Percentiles rank a stretch among this genome's conserved stretches.
Evolutionary conservation across 2,888 invertebrate species (phyloP).

Genomic region (Andricus quercusramuli): DNA sequence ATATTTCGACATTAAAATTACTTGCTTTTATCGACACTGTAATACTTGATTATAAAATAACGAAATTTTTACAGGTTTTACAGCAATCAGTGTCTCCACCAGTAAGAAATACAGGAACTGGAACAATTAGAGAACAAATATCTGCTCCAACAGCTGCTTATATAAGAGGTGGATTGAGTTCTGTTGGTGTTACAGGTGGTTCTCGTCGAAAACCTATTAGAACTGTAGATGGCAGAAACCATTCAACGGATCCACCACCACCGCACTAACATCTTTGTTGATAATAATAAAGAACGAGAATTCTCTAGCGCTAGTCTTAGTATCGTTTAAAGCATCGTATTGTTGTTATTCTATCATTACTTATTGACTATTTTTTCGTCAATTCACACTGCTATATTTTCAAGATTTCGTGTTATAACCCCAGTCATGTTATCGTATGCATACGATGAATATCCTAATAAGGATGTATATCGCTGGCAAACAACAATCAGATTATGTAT

Average conservation of each 20-base stretch:
- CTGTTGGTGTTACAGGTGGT: slow-evolving; percentile 75
- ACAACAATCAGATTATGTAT: slow-evolving; percentile 21
- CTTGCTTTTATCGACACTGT: no score
- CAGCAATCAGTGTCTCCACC: slow-evolving; percentile 75
- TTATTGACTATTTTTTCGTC: slow-evolving; percentile 68
- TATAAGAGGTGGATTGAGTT: slow-evolving; percentile 74
- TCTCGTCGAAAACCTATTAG: slow-evolving; percentile 79
- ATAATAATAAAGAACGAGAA: slow-evolving; percentile 45
- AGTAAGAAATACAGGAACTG: slow-evolving; percentile 75
- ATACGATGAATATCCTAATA: slow-evolving; percentile 10
- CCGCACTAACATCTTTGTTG: slow-evolving; percentile 77
- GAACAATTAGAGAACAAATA: slow-evolving; percentile 76
- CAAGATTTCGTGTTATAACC: slow-evolving; percentile 28
- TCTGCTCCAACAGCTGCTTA: slow-evolving; percentile 72
- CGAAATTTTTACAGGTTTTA: slow-evolving; percentile 66
- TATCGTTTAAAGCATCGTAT: slow-evolving; percentile 78
- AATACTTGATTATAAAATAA: no score
- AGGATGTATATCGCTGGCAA: slow-evolving; percentile 10
- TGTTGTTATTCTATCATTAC: slow-evolving; percentile 77
- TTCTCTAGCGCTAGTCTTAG: slow-evolving; percentile 78
- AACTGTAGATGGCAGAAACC: slow-evolving; percentile 78
- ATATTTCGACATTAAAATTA: no score
- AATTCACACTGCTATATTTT: slow-evolving; percentile 20
- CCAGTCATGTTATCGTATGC: slow-evolving; percentile 15
- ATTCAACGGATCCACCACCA: slow-evolving; percentile 79